Evolutionary conservation across 2,888 invertebrate species (phyloP), one percentile per base, ranked within the genome.

Genomic region (Troglohyphantes excavatus): DNA sequence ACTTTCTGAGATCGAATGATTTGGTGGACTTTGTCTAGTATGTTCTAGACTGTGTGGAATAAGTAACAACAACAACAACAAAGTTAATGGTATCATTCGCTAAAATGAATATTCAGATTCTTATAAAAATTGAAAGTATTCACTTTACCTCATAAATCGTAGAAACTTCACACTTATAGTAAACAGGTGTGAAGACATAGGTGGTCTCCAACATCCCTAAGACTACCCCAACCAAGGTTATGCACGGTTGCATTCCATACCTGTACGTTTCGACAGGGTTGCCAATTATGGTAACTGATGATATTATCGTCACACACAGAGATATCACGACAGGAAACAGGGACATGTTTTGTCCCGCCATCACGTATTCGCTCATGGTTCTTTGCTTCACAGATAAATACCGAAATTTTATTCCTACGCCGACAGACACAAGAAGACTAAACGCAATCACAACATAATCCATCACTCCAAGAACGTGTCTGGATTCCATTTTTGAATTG

Each of bases 121-220:
- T n/a, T n/a, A n/a, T n/a, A n/a, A n/a, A n/a, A n/a, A n/a, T n/a
- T n/a, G n/a, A n/a, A n/a, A n/a, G n/a, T n/a, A n/a, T n/a, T n/a
- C n/a, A n/a, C 19, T 39, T 61, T 82, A 82, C 82, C 39, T 82
- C 82, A 21, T 82, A 82, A 7, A 39, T 33, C n/a, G 82, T 33
- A 23, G 53, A 70, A 17, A 70, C 63, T 17, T 67, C 46, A 17
- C 65, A 46, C 13, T 79, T 23, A 53, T 67, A 79, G 19, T 67
- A 79, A n/a, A 82, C 65, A 2, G 82, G 82, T 27, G 70, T 7
- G 21, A 70, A n/a, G 0, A 82, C 17, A 61, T 82, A 73, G 0
- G 63, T n/a, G 17, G 82, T 53, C n/a, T 70, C 2, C 2, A 23
- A 13, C 19, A 59, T 23, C 2, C 82, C 82, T 21, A 70, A 2